Base-by-base conservation (phyloP, 1,140 invertebrate genomes). In the Euwallacea similis region DNA sequence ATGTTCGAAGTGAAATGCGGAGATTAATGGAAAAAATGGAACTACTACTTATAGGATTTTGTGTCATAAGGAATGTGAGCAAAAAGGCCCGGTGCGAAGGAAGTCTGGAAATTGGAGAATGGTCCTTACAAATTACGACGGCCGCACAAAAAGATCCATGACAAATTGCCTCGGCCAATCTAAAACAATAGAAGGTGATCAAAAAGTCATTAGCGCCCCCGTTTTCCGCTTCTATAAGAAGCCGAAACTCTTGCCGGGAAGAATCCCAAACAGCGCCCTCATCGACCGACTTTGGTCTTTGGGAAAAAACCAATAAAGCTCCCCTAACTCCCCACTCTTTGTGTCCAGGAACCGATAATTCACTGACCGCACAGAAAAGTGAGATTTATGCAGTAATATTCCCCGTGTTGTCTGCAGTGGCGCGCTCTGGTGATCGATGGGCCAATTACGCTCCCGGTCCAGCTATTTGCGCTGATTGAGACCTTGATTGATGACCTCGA, bases 111-210 rank as follows among this genome's bases (percentile, higher is more conserved):
- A 63, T 63, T 63, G 47, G 61, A 46, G 44, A 63, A 33, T 50
- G 9, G 15, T 58, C 16, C 43, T 21, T 63, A 63, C 47, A 63
- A 63, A 63, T 63, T 63, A 63, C 61, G 42, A 16, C 9, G 13
- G 9, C 13, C 21, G 21, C 46, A 44, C 50, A 66, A 69, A 71
- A 73, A 73, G 70, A 66, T 42, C 58, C 58, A 66, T 73, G 72
- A 73, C 69, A 73, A 73, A 73, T 73, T 64, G 71, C 66, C 42
- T 43, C 65, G 50, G 56, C 46, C 65, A 54, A 55, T 66, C 63
- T 66, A 66, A 66, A 66, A 73, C 72, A 73, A 73, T 58, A 67
- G 58, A 68, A 64, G 72, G 72, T 73, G 72, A 73, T 73, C 72
- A 73, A 71, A 73, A 73, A 71, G 72, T 73, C 72, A 66, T 73